These are phyloP conservation scores for Drosophila trichaetosa DNA, from an alignment of 2,888 invertebrate species.

Conservation along the genomic window DNA sequence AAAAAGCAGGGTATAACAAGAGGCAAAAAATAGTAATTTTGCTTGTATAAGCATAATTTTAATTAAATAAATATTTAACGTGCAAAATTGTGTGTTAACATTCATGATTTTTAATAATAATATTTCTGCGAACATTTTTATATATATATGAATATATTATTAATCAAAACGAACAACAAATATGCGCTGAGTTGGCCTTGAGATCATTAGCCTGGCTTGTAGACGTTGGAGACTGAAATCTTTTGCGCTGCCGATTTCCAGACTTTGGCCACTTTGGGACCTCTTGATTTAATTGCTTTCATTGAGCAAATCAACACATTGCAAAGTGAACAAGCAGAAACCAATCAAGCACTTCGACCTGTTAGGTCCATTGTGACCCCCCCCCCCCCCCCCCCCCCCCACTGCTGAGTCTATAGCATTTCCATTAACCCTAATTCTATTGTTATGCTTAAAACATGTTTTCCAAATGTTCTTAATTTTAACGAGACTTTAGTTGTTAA, in stretches of 20 bases:
- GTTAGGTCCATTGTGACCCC: neutral
- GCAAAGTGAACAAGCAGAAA: slow-evolving; percentile 36
- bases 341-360: slow-evolving; percentile 7
- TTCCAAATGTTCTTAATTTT: neutral
- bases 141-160: slow-evolving; percentile 53
- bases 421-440: neutral
- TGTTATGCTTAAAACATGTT: neutral
- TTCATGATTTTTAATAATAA: slow-evolving; percentile 63
- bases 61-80: slow-evolving; percentile 65
- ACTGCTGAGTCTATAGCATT: neutral
- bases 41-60: slow-evolving; percentile 40
- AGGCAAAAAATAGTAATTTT: slow-evolving; percentile 8
- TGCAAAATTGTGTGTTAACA: slow-evolving; percentile 53
- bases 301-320: slow-evolving; percentile 70
- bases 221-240: slow-evolving; percentile 5
- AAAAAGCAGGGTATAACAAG: slow-evolving; percentile 21
- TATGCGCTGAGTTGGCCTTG: slow-evolving; percentile 29
- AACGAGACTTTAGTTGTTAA: neutral
- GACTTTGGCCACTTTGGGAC: slow-evolving; percentile 47
- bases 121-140: slow-evolving; percentile 3
- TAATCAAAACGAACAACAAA: slow-evolving; percentile 40
- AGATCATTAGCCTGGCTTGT: slow-evolving; percentile 51
- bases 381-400: neutral
- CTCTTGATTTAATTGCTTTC: slow-evolving; percentile 77
- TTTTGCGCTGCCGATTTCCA: slow-evolving; percentile 23